Conservation (phyloP, 2,113 vertebrate species). For the Caloenas nicobarica region DNA sequence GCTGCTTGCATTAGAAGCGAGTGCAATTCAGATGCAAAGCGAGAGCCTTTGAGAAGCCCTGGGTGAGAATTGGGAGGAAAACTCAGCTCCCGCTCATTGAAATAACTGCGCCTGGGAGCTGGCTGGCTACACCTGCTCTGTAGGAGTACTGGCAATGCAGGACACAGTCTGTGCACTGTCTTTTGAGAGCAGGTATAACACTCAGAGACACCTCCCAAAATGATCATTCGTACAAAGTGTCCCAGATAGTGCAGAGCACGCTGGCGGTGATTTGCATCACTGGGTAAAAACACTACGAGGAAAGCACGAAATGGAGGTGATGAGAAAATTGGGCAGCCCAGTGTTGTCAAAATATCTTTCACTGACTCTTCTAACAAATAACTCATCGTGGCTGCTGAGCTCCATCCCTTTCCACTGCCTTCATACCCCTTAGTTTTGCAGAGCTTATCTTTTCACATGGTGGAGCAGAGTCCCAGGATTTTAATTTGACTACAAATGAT, state of each 20-base stretch:
- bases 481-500: background rate
- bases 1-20: background rate
- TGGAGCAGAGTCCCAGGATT: background rate
- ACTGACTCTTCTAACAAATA: background rate
- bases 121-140: background rate
- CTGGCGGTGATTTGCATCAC: background rate
- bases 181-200: background rate
- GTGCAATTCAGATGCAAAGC: background rate
- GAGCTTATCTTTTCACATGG: background rate
- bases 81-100: background rate
- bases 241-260: background rate
- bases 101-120: background rate
- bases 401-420: background rate
- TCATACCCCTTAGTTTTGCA: background rate
- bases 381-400: background rate
- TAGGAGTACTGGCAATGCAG: background rate
- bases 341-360: background rate
- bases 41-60: background rate
- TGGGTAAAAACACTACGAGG: background rate
- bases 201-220: background rate
- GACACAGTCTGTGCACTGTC: background rate
- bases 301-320: background rate
- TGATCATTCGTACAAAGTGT: fast-evolving
- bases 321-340: background rate
- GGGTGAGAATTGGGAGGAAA: background rate